These are phyloP conservation scores for Pitta sordida DNA, from an alignment of 2,113 vertebrate genomes.

Conservation along the genomic window DNA sequence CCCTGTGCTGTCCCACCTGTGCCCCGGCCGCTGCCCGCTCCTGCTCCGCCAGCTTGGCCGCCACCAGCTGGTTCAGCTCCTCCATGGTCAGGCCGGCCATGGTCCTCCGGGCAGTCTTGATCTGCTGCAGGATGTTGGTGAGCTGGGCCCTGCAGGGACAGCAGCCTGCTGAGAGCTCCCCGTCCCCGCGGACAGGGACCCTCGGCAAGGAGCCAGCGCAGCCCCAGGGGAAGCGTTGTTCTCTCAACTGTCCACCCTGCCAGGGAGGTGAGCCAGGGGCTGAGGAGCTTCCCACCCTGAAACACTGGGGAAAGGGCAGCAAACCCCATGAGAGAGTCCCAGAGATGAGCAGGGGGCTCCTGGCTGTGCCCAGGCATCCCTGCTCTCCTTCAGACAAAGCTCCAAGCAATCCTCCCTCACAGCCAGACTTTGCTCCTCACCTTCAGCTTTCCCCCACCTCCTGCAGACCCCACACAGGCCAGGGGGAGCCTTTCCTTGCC, in stretches of 20 bases:
- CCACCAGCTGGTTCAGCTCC: conserved; percentile 83
- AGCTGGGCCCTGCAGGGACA: conserved; percentile 75
- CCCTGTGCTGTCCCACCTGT: conserved; percentile 40
- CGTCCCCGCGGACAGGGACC: accelerated
- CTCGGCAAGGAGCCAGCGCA: neutral
- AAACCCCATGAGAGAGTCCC: neutral
- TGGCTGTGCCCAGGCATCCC: neutral
- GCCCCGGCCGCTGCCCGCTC: conserved; percentile 56
- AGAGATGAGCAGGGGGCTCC: neutral
- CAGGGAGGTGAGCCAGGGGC: accelerated
- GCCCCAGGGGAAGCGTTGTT: accelerated
- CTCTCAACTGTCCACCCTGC: accelerated
- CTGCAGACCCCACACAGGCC: accelerated
- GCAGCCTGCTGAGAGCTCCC: neutral
- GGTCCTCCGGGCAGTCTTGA: conserved; percentile 87
- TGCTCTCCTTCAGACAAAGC: neutral
- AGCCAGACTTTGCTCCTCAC: neutral
- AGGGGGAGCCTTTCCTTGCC: neutral
- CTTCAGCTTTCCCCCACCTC: neutral
- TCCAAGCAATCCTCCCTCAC: neutral
- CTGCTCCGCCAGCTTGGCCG: conserved; percentile 72
- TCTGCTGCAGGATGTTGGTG: conserved; percentile 86
- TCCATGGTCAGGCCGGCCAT: conserved; percentile 89
- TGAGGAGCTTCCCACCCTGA: neutral
- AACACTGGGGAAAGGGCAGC: neutral